These are phyloP conservation scores for Mormoops blainvillei DNA, from an alignment of 2,113 vertebrate genomes.

Conservation along the genomic window DNA sequence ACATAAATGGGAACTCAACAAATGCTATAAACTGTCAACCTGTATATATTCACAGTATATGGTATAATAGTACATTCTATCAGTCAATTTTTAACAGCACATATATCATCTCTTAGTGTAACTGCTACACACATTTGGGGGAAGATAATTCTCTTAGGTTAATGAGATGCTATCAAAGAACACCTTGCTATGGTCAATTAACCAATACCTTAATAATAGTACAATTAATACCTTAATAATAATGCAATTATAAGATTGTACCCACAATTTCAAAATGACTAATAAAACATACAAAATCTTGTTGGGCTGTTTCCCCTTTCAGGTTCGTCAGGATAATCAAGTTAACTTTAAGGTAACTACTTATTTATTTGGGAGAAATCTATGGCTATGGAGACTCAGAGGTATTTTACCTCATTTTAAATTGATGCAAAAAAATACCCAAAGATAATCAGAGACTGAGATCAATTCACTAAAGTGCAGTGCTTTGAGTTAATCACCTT, in stretches of 20 bases:
- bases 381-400: neutral
- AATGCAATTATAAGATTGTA: neutral
- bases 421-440: neutral
- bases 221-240: neutral
- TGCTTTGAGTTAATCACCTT: constrained; percentile 4
- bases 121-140: neutral
- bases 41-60: neutral
- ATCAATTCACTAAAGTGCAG: neutral
- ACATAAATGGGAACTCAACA: neutral
- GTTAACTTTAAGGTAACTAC: neutral
- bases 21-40: neutral
- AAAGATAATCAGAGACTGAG: constrained; percentile 13
- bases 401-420: neutral
- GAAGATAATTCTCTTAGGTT: neutral
- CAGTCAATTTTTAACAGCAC: neutral
- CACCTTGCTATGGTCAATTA: neutral
- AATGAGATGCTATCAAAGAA: neutral
- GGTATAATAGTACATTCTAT: neutral
- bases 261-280: neutral
- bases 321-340: neutral
- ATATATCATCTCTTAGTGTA: neutral
- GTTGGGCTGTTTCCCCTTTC: neutral
- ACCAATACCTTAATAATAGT: neutral
- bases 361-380: neutral
- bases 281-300: neutral